Conservation (phyloP, 2,888 invertebrate genomes). For the Diarsia rubi region DNA sequence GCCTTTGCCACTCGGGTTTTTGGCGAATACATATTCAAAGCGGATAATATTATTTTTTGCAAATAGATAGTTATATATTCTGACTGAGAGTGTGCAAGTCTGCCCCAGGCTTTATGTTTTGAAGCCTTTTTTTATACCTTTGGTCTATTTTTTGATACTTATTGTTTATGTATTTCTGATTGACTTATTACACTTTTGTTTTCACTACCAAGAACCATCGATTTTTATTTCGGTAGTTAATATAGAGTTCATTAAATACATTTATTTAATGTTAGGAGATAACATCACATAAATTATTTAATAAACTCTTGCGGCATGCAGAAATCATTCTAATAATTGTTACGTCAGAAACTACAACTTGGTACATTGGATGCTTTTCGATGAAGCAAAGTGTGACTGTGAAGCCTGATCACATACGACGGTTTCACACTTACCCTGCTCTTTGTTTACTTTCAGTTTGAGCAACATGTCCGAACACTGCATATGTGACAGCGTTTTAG, state of each 20-base stretch:
- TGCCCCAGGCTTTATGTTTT: too few relatives aligned
- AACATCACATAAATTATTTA: neutral
- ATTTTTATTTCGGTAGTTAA: too few relatives aligned
- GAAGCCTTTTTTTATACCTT: too few relatives aligned
- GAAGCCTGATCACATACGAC: neutral
- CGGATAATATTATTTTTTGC: neutral
- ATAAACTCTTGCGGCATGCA: neutral
- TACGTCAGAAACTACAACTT: neutral
- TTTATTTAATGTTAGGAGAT: too few relatives aligned
- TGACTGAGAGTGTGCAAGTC: too few relatives aligned
- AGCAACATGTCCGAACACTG: neutral
- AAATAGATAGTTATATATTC: neutral
- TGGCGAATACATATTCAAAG: slow-evolving; percentile 2
- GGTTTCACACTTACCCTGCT: neutral
- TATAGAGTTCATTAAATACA: too few relatives aligned
- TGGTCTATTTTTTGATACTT: too few relatives aligned
- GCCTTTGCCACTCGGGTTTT: neutral
- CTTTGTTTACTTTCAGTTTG: neutral
- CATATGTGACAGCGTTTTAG: neutral
- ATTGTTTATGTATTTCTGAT: too few relatives aligned
- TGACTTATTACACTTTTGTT: too few relatives aligned
- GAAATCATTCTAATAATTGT: neutral
- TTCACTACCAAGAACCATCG: too few relatives aligned
- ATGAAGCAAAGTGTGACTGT: neutral
- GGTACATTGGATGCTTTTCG: neutral